Evolutionary conservation across 2,888 invertebrate genomes (phyloP).

Genomic region (Lepidochitona cinerea): DNA sequence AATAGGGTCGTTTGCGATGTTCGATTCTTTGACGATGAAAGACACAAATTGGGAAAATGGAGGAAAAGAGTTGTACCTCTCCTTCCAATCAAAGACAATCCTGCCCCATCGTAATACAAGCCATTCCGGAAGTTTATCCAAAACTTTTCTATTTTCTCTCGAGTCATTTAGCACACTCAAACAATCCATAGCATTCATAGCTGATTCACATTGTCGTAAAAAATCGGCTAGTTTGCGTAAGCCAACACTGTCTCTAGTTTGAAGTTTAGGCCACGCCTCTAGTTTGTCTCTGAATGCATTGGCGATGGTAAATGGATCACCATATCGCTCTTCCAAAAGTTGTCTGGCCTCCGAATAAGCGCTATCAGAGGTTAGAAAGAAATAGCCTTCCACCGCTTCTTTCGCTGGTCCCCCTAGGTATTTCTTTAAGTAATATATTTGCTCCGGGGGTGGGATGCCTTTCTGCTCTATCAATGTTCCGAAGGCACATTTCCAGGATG

Average conservation of each 20-base stretch:
- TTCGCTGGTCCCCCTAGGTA: too few relatives aligned
- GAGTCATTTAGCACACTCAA: slow-evolving; percentile 20
- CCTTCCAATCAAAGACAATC: slow-evolving; percentile 9
- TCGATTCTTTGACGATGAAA: slow-evolving; percentile 9
- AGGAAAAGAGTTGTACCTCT: background rate
- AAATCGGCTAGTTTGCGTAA: slow-evolving; percentile 21
- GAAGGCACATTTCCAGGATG: too few relatives aligned
- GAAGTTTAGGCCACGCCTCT: slow-evolving; percentile 28
- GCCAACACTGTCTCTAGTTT: slow-evolving; percentile 13
- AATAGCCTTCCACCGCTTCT: slow-evolving; percentile 31
- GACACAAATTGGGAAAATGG: background rate
- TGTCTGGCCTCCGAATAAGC: slow-evolving; percentile 25
- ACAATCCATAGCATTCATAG: slow-evolving; percentile 17
- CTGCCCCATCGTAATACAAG: slow-evolving; percentile 19
- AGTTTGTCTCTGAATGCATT: slow-evolving; percentile 25
- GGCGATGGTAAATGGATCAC: slow-evolving; percentile 29
- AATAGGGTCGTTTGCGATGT: slow-evolving; percentile 2
- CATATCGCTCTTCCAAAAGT: slow-evolving; percentile 28
- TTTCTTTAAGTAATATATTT: too few relatives aligned
- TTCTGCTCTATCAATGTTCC: too few relatives aligned
- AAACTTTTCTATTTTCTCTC: slow-evolving; percentile 21
- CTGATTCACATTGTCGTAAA: slow-evolving; percentile 18
- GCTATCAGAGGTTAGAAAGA: slow-evolving; percentile 19
- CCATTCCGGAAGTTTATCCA: slow-evolving; percentile 25
- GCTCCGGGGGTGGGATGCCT: too few relatives aligned